Evolutionary conservation across 2,888 invertebrate genomes (phyloP), one percentile per base, ranked within the genome.

Genomic region (Thysanoteuthis rhombus): DNA sequence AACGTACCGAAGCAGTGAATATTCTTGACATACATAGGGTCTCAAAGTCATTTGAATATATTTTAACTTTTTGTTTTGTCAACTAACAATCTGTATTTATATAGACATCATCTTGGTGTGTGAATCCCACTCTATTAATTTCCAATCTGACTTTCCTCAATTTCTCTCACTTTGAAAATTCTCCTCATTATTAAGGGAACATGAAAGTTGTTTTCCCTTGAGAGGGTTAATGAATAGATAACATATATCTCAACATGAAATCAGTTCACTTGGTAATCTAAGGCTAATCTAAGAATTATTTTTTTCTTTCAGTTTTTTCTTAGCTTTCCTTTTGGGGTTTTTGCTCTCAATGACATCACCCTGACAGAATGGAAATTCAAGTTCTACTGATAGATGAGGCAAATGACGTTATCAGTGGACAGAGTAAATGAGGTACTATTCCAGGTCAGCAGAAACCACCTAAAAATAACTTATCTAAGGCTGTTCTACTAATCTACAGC

Each of bases 381-480:
- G 75, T 75, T 36, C n/a, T 36, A 75, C 75, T 75, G 75, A 75
- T 12, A 75, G 75, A 75, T 75, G 75, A 75, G 19, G n/a, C n/a
- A 36, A 75, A 75, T n/a, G n/a, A 10, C 19, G 16, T 16, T 75
- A n/a, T 36, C 75, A 75, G n/a, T 75, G n/a, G 75, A 75, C n/a
- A 75, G 36, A 16, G n/a, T 16, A 4, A 75, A 12, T n/a, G 16
- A 75, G 36, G 75, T n/a, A 75, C n/a, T 75, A 75, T 75, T 75
- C n/a, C 75, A 75, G 75, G 75, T 75, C 75, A 75, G n/a, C n/a
- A 75, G 75, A 75, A 75, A n/a, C 75, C n/a, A 75, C n/a, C 75
- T 75, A 75, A 75, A 75, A 75, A 75, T 75, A 75, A 75, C n/a
- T 75, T 75, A 75, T 75, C 75, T 75, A 75, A n/a, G n/a, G 75